Evolutionary conservation across 2,113 vertebrate species (phyloP), one percentile per base, ranked within the genome.

Genomic region (Marmota monax): DNA sequence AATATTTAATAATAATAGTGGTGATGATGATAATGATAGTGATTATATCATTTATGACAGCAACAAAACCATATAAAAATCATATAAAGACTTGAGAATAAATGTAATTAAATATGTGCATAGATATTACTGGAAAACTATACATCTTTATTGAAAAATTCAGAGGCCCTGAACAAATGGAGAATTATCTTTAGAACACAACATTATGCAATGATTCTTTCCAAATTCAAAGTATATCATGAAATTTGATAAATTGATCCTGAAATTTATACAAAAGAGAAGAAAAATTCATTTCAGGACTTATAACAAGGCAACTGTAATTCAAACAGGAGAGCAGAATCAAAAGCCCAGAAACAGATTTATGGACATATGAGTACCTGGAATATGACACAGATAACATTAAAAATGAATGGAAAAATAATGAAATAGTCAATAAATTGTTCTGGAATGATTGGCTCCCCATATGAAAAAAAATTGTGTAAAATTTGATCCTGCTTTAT

Each of bases 351-450:
- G 45, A 88, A 84, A 39, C 8, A 73, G 74, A 72, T 20, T 78
- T 84, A 79, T 70, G 2, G 34, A 86, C 22, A 27, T 51, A 61
- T 14, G 45, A 90, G 58, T 39, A 82, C 4, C 29, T 82, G 29
- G 10, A 65, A 87, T 77, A 58, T 14, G 56, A 27, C 32, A 93
- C n/a, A 95, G 13, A 34, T 27, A 82, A 29, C 39, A 56, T 39
- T 93, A 84, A 87, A 92, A 95, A 45, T 42, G 5, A 93, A 80
- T 34, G 23, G 13, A 25, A 39, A 96, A 87, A 56, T 45, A 42
- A 37, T 65, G 45, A 88, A 74, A 70, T 27, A 56, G 48, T 51
- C 10, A 74, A 84, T 67, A 84, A 45, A 61, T 58, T 79, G 16
- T 79, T 84, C 37, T 74, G 82, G 23, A 76, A 90, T 13, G 70